Base-by-base conservation (phyloP, 2,113 vertebrate genomes). In the Mormyrus iriodes region DNA sequence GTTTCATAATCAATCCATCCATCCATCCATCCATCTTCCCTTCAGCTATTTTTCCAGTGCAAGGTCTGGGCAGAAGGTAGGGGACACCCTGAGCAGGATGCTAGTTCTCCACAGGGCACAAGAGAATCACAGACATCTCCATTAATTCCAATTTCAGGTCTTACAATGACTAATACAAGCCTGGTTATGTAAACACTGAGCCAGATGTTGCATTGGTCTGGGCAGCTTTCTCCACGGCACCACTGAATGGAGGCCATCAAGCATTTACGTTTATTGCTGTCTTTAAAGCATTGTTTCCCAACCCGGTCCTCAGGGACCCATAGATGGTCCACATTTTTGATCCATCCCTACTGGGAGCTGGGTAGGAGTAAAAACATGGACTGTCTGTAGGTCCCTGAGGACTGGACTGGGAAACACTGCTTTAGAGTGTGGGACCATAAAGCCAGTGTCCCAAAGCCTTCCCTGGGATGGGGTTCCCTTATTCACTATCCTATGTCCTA, bases 261-360 rank as follows among this genome's bases (percentile, higher is more conserved):
- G 92, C 90, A 92, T 92, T 91, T 87, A 90, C 84, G 87, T 92
- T 91, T 92, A 91, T 92, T 86, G 90, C 19, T 31, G 10, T 31
- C 61, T 31, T 65, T 65, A 17, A 39, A 10, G 61, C 13, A 39
- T 4, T 31, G n/a, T 52, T 31, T 55, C 17, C 44, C 35, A 49
- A 53, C 2, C 39, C 17, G 42, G 58, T 31, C 61, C n/a, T 31
- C 3, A 9, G 61, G 61, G n/a, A 3, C 61, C 61, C 61, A 31
- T n/a, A 65, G 9, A 65, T 3, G 24, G 58, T 27, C n/a, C 24
- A 0, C 3, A 1, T 10, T 65, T 65, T 31, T 65, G 6, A 0
- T n/a, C 61, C 61, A 24, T 65, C n/a, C n/a, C 61, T 27, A 65
- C 61, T 65, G 61, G 61, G 27, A 65, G 61, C 61, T 65, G n/a